phyloP scores from a whole-genome alignment of 2,797 vertebrate genomes.

The Acanthurus tractus region DNA sequence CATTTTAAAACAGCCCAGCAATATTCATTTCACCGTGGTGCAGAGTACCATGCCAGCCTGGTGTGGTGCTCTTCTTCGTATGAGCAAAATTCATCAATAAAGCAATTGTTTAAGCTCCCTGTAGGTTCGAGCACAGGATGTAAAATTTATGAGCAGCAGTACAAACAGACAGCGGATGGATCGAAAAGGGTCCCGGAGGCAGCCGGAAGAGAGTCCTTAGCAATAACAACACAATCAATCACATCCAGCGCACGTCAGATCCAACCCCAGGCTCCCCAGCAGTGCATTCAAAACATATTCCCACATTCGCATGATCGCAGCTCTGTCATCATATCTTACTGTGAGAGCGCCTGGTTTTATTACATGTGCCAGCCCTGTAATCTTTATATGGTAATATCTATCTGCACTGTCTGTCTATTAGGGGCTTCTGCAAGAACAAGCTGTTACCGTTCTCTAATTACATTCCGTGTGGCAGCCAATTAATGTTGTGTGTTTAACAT shows the following conservation, averaged over 20 bases:
- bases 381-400: conserved; percentile 53
- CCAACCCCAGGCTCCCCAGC: conserved; percentile 65
- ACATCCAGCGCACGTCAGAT: conserved; percentile 81
- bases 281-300: conserved; percentile 75
- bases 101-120: conserved; percentile 88
- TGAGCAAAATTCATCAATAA: conserved; percentile 86
- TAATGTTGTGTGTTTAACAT: background rate
- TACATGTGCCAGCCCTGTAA: conserved; percentile 21
- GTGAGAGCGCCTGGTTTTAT: conserved; percentile 52
- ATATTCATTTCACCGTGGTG: conserved; percentile 51
- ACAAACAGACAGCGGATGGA: conserved; percentile 88
- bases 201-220: conserved; percentile 88
- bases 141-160: conserved; percentile 88
- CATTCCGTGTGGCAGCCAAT: conserved; percentile 12
- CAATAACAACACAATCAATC: conserved; percentile 92
- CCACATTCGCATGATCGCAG: conserved; percentile 67
- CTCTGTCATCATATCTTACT: conserved; percentile 64
- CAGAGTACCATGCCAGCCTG: conserved; percentile 49
- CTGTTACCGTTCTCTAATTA: conserved; percentile 33
- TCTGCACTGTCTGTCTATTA: conserved; percentile 11
- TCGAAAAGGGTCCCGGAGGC: conserved; percentile 86
- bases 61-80: conserved; percentile 69
- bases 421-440: conserved; percentile 29
- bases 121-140: conserved; percentile 76
- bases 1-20: background rate